Base-by-base conservation (phyloP, 2,888 invertebrate species). In the Ommatoiulus sabulosus region DNA sequence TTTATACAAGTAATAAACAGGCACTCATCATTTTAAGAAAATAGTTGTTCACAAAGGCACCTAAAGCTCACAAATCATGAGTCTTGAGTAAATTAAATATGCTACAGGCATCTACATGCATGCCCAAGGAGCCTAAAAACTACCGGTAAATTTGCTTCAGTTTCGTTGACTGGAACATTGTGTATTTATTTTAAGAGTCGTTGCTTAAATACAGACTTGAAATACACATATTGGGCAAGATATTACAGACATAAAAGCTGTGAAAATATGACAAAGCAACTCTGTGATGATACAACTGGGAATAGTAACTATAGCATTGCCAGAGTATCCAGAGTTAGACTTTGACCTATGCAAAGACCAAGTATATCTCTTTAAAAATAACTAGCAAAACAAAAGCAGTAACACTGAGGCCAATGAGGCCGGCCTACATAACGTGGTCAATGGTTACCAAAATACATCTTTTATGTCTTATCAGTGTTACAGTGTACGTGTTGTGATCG, bases 21-120 rank as follows among this genome's bases (percentile, higher is more conserved):
- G 72, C 72, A 72, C 72, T 24, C 24, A 72, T 72, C 72, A 72
- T 72, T 52, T 72, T 72, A 72, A 72, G 8, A 72, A 72, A 72
- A 72, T 72, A 72, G 10, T 20, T 24, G 72, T 72, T 24, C 72
- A 72, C 24, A 72, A 72, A 24, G 72, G 7, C 72, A 20, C 72
- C 72, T 72, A 52, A 52, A 52, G 10, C 5, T 6, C 24, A 24
- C 20, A 63, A 63, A 63, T 63, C 20, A 52, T 63, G 63, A 52
- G 17, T 15, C n/a, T 52, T 4, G 4, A 17, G 12, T 1, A 52
- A 52, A 52, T 17, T 52, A 52, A 35, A 52, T 52, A 52, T 52
- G 52, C 15, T 52, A 52, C 52, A 15, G 1, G 17, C 15, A 35
- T 35, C 35, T 35, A 35, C 35, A 35, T 35, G 35, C 35, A 35